Base-by-base conservation (phyloP, 1,140 invertebrate genomes). In the Drusus annulatus region DNA sequence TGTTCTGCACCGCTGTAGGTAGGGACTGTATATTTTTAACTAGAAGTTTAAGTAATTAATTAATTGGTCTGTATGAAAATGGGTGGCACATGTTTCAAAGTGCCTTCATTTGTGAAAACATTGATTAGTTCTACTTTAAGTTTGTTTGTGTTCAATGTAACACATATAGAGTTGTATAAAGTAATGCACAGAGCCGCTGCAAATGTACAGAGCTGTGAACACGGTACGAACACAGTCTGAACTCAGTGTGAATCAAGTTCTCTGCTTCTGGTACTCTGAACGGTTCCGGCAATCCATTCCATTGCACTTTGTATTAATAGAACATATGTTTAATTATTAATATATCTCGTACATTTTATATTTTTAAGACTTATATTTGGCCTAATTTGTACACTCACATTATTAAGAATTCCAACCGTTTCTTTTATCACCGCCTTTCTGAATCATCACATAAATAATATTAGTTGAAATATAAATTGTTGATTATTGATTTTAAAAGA, bases 71-170 rank as follows among this genome's bases (percentile, higher is more conserved):
- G 36, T 45, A 45, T 2, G 36, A 10, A 45, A 28, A 65, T 31
- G 23, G 62, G 28, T 19, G 50, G 68, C 68, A 71, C 25, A 52
- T 23, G 10, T 71, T 71, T 17, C 52, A 19, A 71, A 71, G 68
- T 71, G 68, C 50, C 68, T 71, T 71, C 36, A 19, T 71, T 50
- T 45, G n/a, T 69, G 65, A 71, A 51, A 71, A 52, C 68, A 21
- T 19, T 21, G 31, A 25, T 60, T 25, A 63, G 45, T 65, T 65
- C 23, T 65, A 36, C 62, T 16, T 3, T 65, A 65, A 31, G n/a
- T 65, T 45, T 45, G 36, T n/a, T 65, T 36, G 25, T 65, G 13
- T 65, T 10, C n/a, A 28, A 23, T 63, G 13, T 56, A 56, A 56
- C 13, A 13, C 17, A 25, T 5, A n/a, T 19, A 65, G 17, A 60